Conservation (phyloP, 2,888 invertebrate genomes). For the Blera fallax region DNA sequence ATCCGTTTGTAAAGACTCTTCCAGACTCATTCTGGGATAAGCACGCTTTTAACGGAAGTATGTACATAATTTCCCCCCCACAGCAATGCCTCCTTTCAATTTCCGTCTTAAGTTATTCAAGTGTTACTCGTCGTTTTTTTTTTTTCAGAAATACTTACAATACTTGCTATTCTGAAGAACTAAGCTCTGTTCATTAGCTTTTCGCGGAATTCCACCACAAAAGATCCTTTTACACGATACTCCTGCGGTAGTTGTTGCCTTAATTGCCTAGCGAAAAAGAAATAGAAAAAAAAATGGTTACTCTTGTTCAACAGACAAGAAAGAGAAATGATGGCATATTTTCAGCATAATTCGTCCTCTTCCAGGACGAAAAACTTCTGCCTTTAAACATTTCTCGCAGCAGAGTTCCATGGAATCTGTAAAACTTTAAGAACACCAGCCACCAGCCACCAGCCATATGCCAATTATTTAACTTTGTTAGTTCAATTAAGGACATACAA, state of each 20-base stretch:
- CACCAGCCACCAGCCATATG: conserved; percentile 2
- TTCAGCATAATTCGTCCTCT: not conserved
- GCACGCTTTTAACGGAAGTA: too few species aligned
- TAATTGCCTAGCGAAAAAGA: not conserved
- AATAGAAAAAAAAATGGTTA: not conserved
- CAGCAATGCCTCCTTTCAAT: too few species aligned
- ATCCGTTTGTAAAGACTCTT: too few species aligned
- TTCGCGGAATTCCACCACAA: not conserved
- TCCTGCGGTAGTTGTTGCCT: not conserved
- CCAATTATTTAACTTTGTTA: conserved; percentile 57
- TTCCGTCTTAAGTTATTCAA: too few species aligned
- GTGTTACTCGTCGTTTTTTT: too few species aligned
- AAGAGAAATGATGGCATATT: not conserved
- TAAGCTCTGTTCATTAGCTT: not conserved
- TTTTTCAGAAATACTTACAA: not conserved
- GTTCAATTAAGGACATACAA: conserved; percentile 50
- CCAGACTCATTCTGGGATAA: too few species aligned
- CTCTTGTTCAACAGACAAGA: not conserved
- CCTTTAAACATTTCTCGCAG: not conserved
- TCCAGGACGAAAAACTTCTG: not conserved
- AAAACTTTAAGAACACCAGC: conserved; percentile 3
- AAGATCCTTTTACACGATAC: not conserved
- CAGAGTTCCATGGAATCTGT: not conserved
- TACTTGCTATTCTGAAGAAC: not conserved
- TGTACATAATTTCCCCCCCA: too few species aligned